Conservation (phyloP, 2,888 invertebrate species). For the Tridacna gigas region DNA sequence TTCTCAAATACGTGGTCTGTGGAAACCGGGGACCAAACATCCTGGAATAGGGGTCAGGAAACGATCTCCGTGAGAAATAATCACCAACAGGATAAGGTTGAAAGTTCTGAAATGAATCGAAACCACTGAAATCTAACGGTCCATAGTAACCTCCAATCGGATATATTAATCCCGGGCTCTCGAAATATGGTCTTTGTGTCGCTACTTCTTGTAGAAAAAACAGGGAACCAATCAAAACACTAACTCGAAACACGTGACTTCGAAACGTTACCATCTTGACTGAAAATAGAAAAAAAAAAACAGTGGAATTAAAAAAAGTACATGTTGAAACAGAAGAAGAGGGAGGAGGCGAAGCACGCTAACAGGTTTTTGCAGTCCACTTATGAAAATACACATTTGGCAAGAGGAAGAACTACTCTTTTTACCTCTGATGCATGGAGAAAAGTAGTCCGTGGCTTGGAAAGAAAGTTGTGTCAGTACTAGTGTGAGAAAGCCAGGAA, state of each 20-base stretch:
- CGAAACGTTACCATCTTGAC: background rate
- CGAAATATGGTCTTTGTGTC: background rate
- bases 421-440: no score
- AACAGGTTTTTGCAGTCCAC: no score
- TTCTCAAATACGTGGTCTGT: background rate
- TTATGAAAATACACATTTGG: no score
- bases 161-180: background rate
- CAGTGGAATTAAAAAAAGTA: no score
- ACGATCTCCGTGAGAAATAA: background rate
- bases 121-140: background rate
- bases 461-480: no score
- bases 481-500: no score
- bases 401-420: no score
- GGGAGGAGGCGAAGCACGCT: no score
- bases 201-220: constrained; percentile 18
- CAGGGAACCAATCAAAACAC: constrained; percentile 14
- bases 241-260: constrained; percentile 12
- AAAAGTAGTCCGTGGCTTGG: no score
- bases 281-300: constrained; percentile 10
- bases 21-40: background rate
- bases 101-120: background rate
- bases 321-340: no score
- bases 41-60: background rate
- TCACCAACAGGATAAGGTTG: background rate
- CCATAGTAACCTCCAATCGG: background rate